Base-by-base conservation (phyloP, 2,113 vertebrate genomes). In the Heteronetta atricapilla region DNA sequence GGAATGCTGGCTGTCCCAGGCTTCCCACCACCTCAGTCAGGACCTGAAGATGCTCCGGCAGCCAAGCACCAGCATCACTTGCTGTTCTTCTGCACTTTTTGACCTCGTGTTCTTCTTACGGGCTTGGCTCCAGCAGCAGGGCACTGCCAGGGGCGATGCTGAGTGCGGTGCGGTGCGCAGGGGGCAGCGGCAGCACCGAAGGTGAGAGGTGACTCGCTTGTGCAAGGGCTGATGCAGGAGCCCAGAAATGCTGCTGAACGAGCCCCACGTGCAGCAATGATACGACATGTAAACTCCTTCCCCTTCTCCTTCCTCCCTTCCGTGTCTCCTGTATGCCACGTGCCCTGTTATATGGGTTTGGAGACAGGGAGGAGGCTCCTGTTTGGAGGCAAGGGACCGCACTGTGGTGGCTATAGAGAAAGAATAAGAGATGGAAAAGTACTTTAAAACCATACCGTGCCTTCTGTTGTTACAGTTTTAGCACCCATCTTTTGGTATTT, bases 161-260 rank as follows among this genome's bases (percentile, higher is more conserved):
- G 3, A 36, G 48, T 1, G 26, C 70, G 64, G 86, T 76, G 94
- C 75, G 55, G 74, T 0, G 1, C 48, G 84, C 63, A 88, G 52
- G 22, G 36, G 28, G n/a, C 13, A 83, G 60, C 0, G 2, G 48
- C 36, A 55, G 58, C 31, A n/a, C 79, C 88, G 88, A 44, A 70
- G 25, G 72, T 34, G 33, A 40, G 73, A 63, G 74, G 69, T 70
- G 88, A 82, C 53, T 19, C 11, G 6, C 19, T 67, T 59, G 83
- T 46, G 64, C 68, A 92, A 94, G 83, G 83, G 42, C 86, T 88
- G 80, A 93, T 78, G 86, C 62, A 60, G 4, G 3, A 52, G 52
- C 9, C 81, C 64, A 93, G 88, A 90, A 96, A 90, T 90, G 80
- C 90, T 68, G 92, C 76, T 78, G 36, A 67, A 73, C 88, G 36